Percentiles rank a stretch among this genome's conserved stretches.
phyloP scores from a whole-genome alignment of 2,797 vertebrate species.

The Salarias fasciatus region DNA sequence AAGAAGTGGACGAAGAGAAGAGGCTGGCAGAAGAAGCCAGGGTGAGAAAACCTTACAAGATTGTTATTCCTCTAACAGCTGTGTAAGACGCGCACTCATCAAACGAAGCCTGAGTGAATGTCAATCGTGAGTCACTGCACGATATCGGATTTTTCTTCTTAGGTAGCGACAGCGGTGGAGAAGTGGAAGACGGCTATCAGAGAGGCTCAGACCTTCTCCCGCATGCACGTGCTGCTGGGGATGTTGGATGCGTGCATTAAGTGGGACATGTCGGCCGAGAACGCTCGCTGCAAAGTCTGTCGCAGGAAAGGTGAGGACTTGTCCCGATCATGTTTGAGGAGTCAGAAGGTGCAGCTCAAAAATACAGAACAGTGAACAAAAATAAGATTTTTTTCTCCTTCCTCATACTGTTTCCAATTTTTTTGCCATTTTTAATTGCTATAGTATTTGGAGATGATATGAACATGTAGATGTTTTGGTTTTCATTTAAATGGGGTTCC shows the following conservation, averaged over 20 bases:
- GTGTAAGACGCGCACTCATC: not conserved
- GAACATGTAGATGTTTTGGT: no score
- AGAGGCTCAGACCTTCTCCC: constrained; percentile 97
- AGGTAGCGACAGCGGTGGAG: constrained; percentile 96
- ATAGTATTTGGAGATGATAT: no score
- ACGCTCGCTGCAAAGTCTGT: constrained; percentile 98
- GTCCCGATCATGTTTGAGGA: not conserved
- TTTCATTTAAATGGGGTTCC: no score
- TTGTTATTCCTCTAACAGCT: not conserved
- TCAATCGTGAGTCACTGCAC: not conserved
- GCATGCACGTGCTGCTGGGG: constrained; percentile 95
- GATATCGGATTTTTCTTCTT: constrained; percentile 30
- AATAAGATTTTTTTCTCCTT: no score
- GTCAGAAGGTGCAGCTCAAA: no score
- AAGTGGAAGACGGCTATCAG: constrained; percentile 94
- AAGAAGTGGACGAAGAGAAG: constrained; percentile 97
- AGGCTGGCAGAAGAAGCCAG: constrained; percentile 95
- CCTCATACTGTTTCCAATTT: no score
- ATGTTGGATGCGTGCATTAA: constrained; percentile 99
- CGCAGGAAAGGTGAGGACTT: constrained; percentile 90
- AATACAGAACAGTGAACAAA: no score
- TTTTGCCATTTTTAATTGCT: no score
- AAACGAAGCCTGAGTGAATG: not conserved
- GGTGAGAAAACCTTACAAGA: constrained; percentile 73
- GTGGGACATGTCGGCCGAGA: constrained; percentile 99